Percentiles rank a stretch among this genome's conserved stretches.
phyloP scores from a whole-genome alignment of 2,888 invertebrate genomes.

The Tridacna crocea region DNA sequence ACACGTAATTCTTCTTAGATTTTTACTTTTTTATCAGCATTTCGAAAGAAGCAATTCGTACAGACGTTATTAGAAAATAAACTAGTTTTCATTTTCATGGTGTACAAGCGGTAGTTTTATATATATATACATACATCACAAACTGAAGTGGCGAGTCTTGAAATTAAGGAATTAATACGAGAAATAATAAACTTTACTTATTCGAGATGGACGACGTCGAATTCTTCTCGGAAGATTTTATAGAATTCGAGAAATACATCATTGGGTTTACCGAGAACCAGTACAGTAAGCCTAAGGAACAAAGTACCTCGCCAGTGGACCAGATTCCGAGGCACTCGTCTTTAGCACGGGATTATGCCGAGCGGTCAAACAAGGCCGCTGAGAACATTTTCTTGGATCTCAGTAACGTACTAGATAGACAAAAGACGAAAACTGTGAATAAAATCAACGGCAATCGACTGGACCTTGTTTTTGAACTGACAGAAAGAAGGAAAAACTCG shows the following conservation, averaged over 20 bases:
- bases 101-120: too few species aligned
- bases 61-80: too few species aligned
- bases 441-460: constrained; percentile 51
- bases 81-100: too few species aligned
- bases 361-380: constrained; percentile 49
- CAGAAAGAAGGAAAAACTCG: constrained; percentile 47
- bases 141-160: too few species aligned
- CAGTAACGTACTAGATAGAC: constrained; percentile 39
- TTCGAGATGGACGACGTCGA: constrained; percentile 14
- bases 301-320: constrained; percentile 48
- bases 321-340: constrained; percentile 39
- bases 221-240: constrained; percentile 16
- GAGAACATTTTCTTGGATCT: constrained; percentile 38
- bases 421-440: constrained; percentile 34
- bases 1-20: too few species aligned
- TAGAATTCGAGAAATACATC: constrained; percentile 41
- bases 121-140: too few species aligned
- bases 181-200: too few species aligned
- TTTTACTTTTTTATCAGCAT: too few species aligned
- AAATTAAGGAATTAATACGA: too few species aligned
- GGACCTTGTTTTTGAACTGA: constrained; percentile 53
- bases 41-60: too few species aligned
- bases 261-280: constrained; percentile 62
- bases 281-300: constrained; percentile 28
- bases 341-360: constrained; percentile 47